Evolutionary conservation across 92 coral and sea anemone species (phyloP), one percentile per base, ranked within the genome.

Genomic region (Siderastrea siderea): DNA sequence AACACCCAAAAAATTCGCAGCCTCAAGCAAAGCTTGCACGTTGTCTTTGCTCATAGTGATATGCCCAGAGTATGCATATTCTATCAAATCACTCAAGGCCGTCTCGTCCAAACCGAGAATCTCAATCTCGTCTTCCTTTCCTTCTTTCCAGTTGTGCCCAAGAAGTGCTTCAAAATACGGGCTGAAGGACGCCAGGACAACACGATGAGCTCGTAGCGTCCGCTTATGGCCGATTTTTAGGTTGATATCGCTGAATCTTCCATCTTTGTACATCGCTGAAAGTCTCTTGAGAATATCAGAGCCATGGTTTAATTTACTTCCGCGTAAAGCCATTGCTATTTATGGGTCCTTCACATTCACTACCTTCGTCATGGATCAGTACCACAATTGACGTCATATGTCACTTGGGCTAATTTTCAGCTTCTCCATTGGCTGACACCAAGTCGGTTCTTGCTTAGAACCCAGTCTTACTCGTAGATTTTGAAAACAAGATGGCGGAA

Each of bases 1-100:
- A 14, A 95, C 84, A 9, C 93, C 92, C 74, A 96, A 79, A 71
- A 89, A 96, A 59, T 94, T 92, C 6, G 98, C 94, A 53, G 94
- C 97, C 4, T 90, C 94, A 6, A 96, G 92, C 51, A 96, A 84
- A 55, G 91, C 88, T 59, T 86, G 91, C 2, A 96, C 95, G 71
- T 95, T 95, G 62, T 90, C 96, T 17, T 83, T 76, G 64, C 57
- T 86, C 12, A 96, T 83, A 16, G 78, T 87, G 47, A 95, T 68
- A 74, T 89, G 84, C 6, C 96, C 99, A n/a, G 98, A 79, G 71
- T 96, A 96, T 14, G 96, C 97, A 91, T 93, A 96, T 43, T 96
- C 88, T 16, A 96, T 83, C 79, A 96, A 84, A 58, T 94, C 89
- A 6, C 78, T 78, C 43, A 96, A 84, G 19, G 88, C 85, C 1